Conservation (phyloP, 2,888 invertebrate species). For the Ectemnius cavifrons region DNA sequence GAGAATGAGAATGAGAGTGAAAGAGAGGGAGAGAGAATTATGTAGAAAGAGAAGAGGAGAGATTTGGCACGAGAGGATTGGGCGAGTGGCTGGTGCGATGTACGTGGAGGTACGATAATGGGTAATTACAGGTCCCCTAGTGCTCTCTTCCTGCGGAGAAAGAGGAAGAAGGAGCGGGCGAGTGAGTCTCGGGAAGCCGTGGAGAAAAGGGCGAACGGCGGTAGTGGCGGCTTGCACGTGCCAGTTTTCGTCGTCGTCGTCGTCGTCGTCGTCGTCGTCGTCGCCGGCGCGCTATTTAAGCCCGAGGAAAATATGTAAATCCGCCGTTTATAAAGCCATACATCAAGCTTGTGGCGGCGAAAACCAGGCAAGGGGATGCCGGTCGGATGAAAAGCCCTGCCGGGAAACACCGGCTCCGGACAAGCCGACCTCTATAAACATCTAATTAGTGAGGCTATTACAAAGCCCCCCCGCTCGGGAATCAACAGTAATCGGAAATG, state of each 20-base stretch:
- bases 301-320: constrained; percentile 68
- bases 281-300: constrained; percentile 51
- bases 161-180: background rate
- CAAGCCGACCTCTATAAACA: constrained; percentile 12
- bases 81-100: constrained; percentile 36
- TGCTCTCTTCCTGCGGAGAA: constrained; percentile 21
- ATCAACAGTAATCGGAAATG: too few relatives aligned
- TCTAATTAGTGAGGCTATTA: constrained; percentile 20
- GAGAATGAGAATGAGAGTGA: background rate
- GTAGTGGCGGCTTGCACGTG: constrained; percentile 47
- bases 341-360: constrained; percentile 54
- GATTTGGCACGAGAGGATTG: constrained; percentile 16
- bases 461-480: too few relatives aligned
- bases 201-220: constrained; percentile 27
- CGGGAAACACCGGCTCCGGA: constrained; percentile 28
- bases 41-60: too few relatives aligned
- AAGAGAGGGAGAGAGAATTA: too few relatives aligned
- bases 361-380: constrained; percentile 30
- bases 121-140: constrained; percentile 55
- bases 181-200: constrained; percentile 12
- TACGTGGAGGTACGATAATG: constrained; percentile 44
- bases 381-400: constrained; percentile 27
- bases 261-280: constrained; percentile 28
- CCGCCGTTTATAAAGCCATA: constrained; percentile 64
- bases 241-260: constrained; percentile 56